These are phyloP conservation scores for Daktulosphaira vitifoliae DNA, from an alignment of 1,140 invertebrate species.

Conservation along the genomic window DNA sequence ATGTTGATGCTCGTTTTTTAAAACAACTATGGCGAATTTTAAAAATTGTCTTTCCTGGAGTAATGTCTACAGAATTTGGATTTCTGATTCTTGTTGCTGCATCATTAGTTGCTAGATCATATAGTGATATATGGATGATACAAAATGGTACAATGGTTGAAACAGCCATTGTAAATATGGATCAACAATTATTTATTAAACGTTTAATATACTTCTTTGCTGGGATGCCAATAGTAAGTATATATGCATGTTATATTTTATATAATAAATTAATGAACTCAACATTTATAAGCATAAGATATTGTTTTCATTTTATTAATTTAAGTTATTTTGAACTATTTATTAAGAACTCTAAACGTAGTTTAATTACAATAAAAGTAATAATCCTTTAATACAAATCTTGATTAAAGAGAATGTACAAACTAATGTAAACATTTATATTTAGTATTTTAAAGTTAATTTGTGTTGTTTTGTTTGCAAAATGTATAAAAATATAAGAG, in stretches of 20 bases:
- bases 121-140: conserved; percentile 97
- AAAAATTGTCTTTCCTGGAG: conserved; percentile 73
- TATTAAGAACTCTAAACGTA: too few relatives aligned
- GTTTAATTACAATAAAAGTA: too few relatives aligned
- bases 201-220: conserved; percentile 67
- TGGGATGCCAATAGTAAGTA: conserved; percentile 70
- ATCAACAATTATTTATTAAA: conserved; percentile 63
- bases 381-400: too few relatives aligned
- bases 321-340: too few relatives aligned
- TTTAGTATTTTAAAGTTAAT: too few relatives aligned
- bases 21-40: conserved; percentile 66
- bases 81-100: conserved; percentile 72
- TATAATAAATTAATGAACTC: too few relatives aligned
- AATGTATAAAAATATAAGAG: too few relatives aligned
- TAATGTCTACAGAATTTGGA: conserved; percentile 63
- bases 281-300: too few relatives aligned
- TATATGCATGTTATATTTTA: conserved; percentile 35
- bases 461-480: too few relatives aligned
- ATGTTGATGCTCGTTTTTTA: conserved; percentile 77
- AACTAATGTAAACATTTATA: too few relatives aligned
- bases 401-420: too few relatives aligned
- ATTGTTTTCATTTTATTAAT: too few relatives aligned
- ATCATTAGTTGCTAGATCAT: conserved; percentile 74
- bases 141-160: conserved; percentile 86
- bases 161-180: conserved; percentile 87